These are phyloP conservation scores for Eira barbara DNA, from an alignment of 2,113 vertebrate genomes.

Conservation along the genomic window DNA sequence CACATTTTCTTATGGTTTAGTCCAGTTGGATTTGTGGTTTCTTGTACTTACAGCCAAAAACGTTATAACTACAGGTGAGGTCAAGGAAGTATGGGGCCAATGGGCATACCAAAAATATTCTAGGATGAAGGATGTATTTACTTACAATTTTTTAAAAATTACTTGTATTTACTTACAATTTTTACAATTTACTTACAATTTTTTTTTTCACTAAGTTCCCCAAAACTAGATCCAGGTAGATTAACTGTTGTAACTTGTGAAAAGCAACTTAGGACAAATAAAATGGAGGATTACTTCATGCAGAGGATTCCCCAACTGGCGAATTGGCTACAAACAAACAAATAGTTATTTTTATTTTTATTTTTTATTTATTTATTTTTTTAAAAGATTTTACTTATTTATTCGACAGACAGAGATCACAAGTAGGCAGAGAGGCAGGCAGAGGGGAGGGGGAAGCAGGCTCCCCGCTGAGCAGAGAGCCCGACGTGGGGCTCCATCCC, in stretches of 20 bases:
- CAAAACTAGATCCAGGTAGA: neutral
- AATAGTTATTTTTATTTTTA: neutral
- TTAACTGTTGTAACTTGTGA: neutral
- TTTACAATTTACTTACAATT: too few species aligned
- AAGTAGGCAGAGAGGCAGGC: too few species aligned
- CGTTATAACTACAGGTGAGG: neutral
- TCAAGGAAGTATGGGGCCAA: neutral
- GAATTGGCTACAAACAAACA: slow-evolving; percentile 41
- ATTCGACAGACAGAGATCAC: too few species aligned
- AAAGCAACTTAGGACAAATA: slow-evolving; percentile 28
- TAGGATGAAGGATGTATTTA: slow-evolving; percentile 13
- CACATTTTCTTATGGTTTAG: slow-evolving; percentile 45
- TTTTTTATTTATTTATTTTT: too few species aligned
- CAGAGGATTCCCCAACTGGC: neutral
- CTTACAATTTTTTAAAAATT: neutral
- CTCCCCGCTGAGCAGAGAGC: too few species aligned
- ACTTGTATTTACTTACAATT: too few species aligned
- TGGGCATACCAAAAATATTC: slow-evolving; percentile 44
- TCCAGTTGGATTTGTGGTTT: slow-evolving; percentile 29
- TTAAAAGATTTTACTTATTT: too few species aligned
- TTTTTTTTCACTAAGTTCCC: neutral
- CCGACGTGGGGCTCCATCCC: accelerated
- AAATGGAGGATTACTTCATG: slow-evolving; percentile 19
- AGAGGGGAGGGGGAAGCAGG: too few species aligned
- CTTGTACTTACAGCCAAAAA: slow-evolving; percentile 9